These are phyloP conservation scores for Drosophila pseudoobscura DNA, from an alignment of 1,140 invertebrate genomes.

Conservation along the genomic window DNA sequence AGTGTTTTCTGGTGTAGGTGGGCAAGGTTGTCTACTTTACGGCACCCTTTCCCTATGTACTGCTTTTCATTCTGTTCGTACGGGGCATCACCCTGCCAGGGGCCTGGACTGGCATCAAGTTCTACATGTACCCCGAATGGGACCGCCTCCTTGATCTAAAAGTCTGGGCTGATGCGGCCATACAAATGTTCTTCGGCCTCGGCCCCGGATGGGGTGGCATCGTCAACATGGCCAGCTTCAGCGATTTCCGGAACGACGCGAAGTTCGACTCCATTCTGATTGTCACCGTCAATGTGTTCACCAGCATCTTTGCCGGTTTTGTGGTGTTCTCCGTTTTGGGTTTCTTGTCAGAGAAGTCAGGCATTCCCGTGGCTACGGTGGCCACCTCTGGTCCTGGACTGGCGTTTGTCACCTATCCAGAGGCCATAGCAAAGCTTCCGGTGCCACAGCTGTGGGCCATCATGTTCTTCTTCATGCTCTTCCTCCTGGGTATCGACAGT, in stretches of 20 bases:
- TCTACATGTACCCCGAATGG: constrained; percentile 94
- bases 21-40: constrained; percentile 92
- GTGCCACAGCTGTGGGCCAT: constrained; percentile 94
- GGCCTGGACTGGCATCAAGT: constrained; percentile 89
- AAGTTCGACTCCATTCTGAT: constrained; percentile 89
- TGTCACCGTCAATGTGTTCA: constrained; percentile 91
- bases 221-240: constrained; percentile 95
- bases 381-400: constrained; percentile 95
- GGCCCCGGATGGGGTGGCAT: constrained; percentile 96
- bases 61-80: constrained; percentile 89
- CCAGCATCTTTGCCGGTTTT: constrained; percentile 96
- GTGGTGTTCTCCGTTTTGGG: constrained; percentile 97
- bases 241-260: constrained; percentile 92
- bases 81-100: constrained; percentile 91
- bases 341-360: constrained; percentile 92
- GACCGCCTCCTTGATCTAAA: constrained; percentile 87
- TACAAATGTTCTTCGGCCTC: constrained; percentile 95
- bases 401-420: constrained; percentile 96
- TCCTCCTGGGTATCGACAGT: constrained; percentile 95
- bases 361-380: constrained; percentile 92
- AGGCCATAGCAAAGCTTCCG: constrained; percentile 94
- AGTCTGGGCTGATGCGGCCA: constrained; percentile 96
- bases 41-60: constrained; percentile 92
- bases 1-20: constrained; percentile 41
- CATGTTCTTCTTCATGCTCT: constrained; percentile 96